These are phyloP conservation scores for Vireo altiloquus DNA, from an alignment of 2,113 vertebrate genomes.

Conservation along the genomic window DNA sequence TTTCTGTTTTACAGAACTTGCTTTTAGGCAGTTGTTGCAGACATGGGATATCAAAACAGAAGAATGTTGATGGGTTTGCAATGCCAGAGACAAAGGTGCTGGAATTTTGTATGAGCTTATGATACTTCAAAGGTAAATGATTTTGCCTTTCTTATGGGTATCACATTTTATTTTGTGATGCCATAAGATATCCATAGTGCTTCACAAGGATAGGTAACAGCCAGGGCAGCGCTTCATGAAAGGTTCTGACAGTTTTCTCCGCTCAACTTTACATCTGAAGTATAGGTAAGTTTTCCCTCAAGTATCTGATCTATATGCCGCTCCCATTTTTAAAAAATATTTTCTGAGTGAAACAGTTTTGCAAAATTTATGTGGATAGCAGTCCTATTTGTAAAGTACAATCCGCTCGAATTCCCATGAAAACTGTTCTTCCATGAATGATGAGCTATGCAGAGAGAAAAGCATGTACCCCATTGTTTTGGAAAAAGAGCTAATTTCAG, in stretches of 20 bases:
- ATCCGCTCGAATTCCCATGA: neutral
- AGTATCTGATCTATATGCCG: neutral
- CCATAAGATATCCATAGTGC: too few species aligned
- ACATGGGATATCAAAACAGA: neutral
- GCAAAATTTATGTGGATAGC: neutral
- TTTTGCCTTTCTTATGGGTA: neutral
- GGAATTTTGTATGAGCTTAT: neutral
- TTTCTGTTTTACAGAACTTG: neutral
- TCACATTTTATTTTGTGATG: neutral
- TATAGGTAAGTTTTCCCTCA: neutral
- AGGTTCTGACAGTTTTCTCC: neutral
- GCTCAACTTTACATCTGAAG: neutral
- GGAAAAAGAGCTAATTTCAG: neutral
- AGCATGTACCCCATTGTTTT: neutral
- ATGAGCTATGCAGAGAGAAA: neutral
- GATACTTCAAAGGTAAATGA: neutral
- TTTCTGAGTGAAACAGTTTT: neutral
- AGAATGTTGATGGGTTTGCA: neutral
- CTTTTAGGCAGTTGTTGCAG: neutral
- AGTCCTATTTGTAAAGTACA: neutral
- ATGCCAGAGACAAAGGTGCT: neutral
- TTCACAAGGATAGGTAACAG: neutral
- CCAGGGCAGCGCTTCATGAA: neutral
- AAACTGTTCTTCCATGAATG: neutral
- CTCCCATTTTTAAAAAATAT: neutral